A percentile compares a stretch with the other conserved stretches of the same genome.
Evolutionary conservation across 1,140 invertebrate genomes (phyloP).

Genomic region (Periplaneta americana): DNA sequence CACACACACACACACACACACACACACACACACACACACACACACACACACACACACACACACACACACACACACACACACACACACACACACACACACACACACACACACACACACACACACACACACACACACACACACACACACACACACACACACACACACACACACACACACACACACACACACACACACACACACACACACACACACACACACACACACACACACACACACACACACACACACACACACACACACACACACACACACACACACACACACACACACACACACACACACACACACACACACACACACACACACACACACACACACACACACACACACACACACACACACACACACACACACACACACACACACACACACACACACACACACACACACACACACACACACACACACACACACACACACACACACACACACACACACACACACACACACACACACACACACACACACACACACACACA

Average conservation of each 20-base stretch:
- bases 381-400: slow-evolving; percentile 22
- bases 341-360: slow-evolving; percentile 22
- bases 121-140: slow-evolving; percentile 22
- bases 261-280: slow-evolving; percentile 22
- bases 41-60: slow-evolving; percentile 22
- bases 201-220: slow-evolving; percentile 21
- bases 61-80: slow-evolving; percentile 22
- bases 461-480: neutral
- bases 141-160: slow-evolving; percentile 22
- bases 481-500: neutral
- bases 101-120: slow-evolving; percentile 22
- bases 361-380: slow-evolving; percentile 21
- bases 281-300: slow-evolving; percentile 22
- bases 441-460: slow-evolving; percentile 18
- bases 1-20: slow-evolving; percentile 22
- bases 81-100: slow-evolving; percentile 22
- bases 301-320: slow-evolving; percentile 22
- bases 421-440: slow-evolving; percentile 22
- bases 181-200: slow-evolving; percentile 22
- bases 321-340: slow-evolving; percentile 22
- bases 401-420: slow-evolving; percentile 22
- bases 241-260: slow-evolving; percentile 22
- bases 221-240: slow-evolving; percentile 22
- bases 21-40: slow-evolving; percentile 22
- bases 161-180: slow-evolving; percentile 22